Percentiles rank a stretch among this genome's conserved stretches.
Evolutionary conservation across 2,888 invertebrate genomes (phyloP).

Genomic region (Leucophora obtusa): DNA sequence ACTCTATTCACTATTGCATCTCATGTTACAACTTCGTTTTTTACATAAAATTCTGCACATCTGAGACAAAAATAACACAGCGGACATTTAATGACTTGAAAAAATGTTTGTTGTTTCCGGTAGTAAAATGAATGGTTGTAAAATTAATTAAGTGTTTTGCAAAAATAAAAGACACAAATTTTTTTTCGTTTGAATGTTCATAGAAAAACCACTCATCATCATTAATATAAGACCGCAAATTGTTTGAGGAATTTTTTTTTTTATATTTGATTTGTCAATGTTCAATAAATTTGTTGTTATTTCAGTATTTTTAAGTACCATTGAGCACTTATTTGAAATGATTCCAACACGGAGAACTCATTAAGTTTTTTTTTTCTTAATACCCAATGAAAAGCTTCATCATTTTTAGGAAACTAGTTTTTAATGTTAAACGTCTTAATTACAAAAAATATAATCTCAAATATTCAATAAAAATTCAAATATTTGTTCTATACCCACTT

Average conservation of each 20-base stretch:
- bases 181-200: not conserved
- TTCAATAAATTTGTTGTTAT: not conserved
- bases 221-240: not conserved
- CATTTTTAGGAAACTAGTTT: no score
- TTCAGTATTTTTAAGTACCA: slow-evolving; percentile 1
- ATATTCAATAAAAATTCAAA: no score
- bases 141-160: slow-evolving; percentile 4
- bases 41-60: not conserved
- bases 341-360: no score
- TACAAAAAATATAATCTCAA: no score
- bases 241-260: not conserved
- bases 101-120: slow-evolving; percentile 11
- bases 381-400: no score
- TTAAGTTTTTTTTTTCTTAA: no score
- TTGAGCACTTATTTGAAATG: not conserved
- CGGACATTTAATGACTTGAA: not conserved
- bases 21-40: not conserved
- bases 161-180: not conserved
- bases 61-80: not conserved
- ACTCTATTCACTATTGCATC: no score
- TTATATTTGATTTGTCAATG: not conserved
- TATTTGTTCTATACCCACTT: no score
- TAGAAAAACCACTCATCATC: not conserved
- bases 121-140: slow-evolving; percentile 7
- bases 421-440: no score